Evolutionary conservation across 2,113 vertebrate genomes (phyloP).

Genomic region (Phalacrocorax carbo): DNA sequence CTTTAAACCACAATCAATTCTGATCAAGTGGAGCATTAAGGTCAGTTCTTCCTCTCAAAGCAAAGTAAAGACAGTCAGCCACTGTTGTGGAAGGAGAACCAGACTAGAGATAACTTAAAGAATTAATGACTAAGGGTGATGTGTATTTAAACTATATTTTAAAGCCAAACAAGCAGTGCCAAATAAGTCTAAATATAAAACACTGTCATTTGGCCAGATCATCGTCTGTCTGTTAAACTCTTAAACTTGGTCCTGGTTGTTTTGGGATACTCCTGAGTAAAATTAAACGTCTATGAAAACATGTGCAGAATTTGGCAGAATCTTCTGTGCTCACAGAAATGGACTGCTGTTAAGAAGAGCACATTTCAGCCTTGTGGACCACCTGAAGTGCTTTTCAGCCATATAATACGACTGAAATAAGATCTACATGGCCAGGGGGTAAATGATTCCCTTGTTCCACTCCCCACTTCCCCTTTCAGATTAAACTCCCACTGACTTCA

Average conservation of each 20-base stretch:
- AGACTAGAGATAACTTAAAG: background rate
- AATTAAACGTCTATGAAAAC: background rate
- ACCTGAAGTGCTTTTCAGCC: background rate
- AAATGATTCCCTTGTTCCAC: background rate
- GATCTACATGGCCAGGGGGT: background rate
- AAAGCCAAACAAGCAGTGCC: background rate
- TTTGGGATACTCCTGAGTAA: background rate
- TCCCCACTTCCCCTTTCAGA: background rate
- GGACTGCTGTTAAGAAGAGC: background rate
- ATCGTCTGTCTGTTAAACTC: background rate
- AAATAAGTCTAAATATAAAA: background rate
- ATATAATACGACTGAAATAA: background rate
- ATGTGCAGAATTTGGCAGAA: background rate
- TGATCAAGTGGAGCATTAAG: too few relatives aligned
- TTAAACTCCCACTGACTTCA: background rate
- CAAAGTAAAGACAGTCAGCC: background rate
- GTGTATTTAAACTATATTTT: background rate
- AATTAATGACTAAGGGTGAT: background rate
- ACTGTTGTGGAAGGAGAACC: background rate
- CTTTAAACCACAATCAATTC: too few relatives aligned
- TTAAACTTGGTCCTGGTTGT: background rate
- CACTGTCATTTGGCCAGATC: background rate
- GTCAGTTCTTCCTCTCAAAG: too few relatives aligned
- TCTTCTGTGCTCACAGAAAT: background rate
- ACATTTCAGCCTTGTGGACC: background rate